Conservation (phyloP, 2,888 invertebrate genomes). For the Stenolophus ochropezus region DNA sequence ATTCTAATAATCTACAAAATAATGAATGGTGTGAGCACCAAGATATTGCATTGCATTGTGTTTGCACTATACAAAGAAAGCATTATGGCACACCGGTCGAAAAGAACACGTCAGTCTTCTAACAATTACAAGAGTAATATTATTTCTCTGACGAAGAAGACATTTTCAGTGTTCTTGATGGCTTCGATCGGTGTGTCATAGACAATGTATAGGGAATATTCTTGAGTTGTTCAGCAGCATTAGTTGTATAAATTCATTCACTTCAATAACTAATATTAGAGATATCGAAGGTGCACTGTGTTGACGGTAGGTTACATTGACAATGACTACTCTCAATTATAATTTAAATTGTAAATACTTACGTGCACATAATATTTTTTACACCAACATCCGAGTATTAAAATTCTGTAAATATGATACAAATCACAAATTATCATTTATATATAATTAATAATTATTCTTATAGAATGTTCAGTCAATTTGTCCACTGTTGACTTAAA, state of each 20-base stretch:
- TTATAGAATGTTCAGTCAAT: slow-evolving; percentile 69
- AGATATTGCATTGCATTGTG: slow-evolving; percentile 37
- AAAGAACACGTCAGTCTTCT: too few species aligned
- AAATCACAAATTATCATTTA: slow-evolving; percentile 53
- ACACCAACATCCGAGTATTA: slow-evolving; percentile 64
- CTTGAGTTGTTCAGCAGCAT: slow-evolving; percentile 22
- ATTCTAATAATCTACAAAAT: slow-evolving; percentile 24
- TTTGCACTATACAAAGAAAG: slow-evolving; percentile 34
- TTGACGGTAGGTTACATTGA: slow-evolving; percentile 37
- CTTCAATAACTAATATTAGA: slow-evolving; percentile 44
- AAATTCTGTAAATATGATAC: slow-evolving; percentile 65
- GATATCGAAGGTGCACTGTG: slow-evolving; percentile 32
- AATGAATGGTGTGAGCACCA: slow-evolving; percentile 12
- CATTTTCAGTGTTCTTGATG: too few species aligned
- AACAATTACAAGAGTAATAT: too few species aligned
- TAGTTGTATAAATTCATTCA: slow-evolving; percentile 36
- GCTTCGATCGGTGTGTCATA: too few species aligned
- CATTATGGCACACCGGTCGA: too few species aligned
- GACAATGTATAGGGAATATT: slow-evolving; percentile 7
- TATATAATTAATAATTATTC: slow-evolving; percentile 67
- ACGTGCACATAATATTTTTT: slow-evolving; percentile 64
- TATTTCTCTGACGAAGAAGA: too few species aligned
- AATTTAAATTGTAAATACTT: slow-evolving; percentile 50
- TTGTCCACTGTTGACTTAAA: slow-evolving; percentile 64
- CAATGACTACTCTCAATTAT: slow-evolving; percentile 45